Conservation (phyloP, 1,140 invertebrate species). For the Cheumatopsyche charites region DNA sequence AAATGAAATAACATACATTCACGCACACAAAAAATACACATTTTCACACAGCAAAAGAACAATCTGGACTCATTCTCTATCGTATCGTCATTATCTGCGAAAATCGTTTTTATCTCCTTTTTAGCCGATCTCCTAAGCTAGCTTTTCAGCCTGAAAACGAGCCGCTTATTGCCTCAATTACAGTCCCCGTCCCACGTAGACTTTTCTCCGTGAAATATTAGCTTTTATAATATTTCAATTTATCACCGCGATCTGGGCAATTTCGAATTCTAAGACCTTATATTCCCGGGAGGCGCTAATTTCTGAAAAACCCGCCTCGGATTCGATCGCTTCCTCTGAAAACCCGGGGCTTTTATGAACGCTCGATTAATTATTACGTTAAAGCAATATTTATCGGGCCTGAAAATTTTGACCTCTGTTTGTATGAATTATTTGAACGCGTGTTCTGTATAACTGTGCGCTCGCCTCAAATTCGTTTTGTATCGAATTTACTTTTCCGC, state of each 20-base stretch:
- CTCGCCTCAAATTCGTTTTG: no score
- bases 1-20: no score
- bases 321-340: no score
- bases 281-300: constrained; percentile 7
- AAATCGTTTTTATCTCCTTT: constrained; percentile 14
- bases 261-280: constrained; percentile 10
- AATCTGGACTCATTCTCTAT: constrained; percentile 14
- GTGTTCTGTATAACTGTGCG: no score
- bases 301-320: not conserved
- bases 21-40: no score
- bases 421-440: no score
- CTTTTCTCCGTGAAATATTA: constrained; percentile 21
- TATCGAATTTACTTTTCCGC: no score
- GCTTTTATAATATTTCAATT: constrained; percentile 27
- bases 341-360: no score
- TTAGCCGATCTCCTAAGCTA: constrained; percentile 17
- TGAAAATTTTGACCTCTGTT: no score
- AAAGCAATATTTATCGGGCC: no score
- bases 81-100: constrained; percentile 26
- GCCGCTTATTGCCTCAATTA: constrained; percentile 25
- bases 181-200: not conserved
- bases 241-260: constrained; percentile 21
- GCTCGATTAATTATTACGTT: no score
- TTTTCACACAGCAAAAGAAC: no score
- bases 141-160: constrained; percentile 17